Evolutionary conservation across 2,888 invertebrate genomes (phyloP).

Genomic region (Actias luna): DNA sequence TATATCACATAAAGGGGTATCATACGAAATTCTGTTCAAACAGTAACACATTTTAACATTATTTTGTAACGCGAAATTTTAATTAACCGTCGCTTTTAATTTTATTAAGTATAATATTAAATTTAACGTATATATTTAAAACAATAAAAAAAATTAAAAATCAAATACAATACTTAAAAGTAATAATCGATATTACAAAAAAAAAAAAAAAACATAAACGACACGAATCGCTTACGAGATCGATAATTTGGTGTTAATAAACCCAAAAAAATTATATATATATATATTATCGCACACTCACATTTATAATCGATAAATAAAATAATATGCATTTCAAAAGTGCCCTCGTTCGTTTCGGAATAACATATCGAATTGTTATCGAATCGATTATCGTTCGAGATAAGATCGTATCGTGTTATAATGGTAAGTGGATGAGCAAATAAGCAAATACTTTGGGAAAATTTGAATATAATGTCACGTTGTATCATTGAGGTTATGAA

Average conservation of each 20-base stretch:
- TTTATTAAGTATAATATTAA: not conserved
- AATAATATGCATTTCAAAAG: no score
- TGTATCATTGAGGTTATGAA: not conserved
- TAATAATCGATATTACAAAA: not conserved
- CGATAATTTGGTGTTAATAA: not conserved
- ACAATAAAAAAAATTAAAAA: not conserved
- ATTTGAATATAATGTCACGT: conserved; percentile 1
- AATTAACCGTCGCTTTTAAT: not conserved
- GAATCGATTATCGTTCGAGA: not conserved
- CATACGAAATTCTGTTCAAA: no score
- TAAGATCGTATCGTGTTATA: not conserved
- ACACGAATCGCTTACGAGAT: not conserved
- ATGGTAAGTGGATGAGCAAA: conserved; percentile 3
- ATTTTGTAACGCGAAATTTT: not conserved
- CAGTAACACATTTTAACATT: not conserved
- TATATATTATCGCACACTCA: no score
- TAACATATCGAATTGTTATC: not conserved
- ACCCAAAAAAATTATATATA: not conserved
- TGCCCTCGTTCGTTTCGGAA: not conserved
- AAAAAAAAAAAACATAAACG: not conserved
- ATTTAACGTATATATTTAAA: no score
- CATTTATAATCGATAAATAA: no score
- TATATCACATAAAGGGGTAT: no score
- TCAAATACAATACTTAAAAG: not conserved
- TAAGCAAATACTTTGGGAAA: not conserved